Evolutionary conservation across 2,888 invertebrate genomes (phyloP).

Genomic region (Habroteleia sp.): DNA sequence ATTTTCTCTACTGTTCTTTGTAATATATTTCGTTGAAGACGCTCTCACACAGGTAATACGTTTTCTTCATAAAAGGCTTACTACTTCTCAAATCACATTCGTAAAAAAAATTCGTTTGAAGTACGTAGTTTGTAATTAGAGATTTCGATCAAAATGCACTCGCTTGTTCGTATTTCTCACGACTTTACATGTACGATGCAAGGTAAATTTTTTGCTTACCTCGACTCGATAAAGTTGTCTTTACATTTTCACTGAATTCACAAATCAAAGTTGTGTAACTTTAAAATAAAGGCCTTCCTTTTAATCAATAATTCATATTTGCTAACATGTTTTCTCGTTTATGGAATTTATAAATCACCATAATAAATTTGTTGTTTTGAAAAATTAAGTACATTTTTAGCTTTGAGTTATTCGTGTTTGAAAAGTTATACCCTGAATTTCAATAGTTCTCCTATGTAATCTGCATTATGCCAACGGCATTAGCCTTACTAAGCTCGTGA

Average conservation of each 20-base stretch:
- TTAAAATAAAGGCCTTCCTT: slow-evolving; percentile 6
- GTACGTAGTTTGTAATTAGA: slow-evolving; percentile 39
- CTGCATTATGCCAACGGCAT: slow-evolving; percentile 50
- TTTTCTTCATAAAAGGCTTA: slow-evolving; percentile 29
- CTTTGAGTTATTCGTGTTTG: slow-evolving; percentile 25
- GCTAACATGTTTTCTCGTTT: not conserved
- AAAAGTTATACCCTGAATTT: slow-evolving; percentile 32
- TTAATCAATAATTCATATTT: slow-evolving; percentile 6
- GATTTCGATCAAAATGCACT: slow-evolving; percentile 28
- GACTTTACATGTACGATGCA: slow-evolving; percentile 6
- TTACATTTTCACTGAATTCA: slow-evolving; percentile 14
- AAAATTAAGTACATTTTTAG: slow-evolving; percentile 9
- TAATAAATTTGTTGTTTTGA: not conserved
- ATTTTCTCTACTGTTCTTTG: no score
- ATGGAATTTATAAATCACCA: not conserved
- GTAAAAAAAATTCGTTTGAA: slow-evolving; percentile 46
- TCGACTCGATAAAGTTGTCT: slow-evolving; percentile 25
- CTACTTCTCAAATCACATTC: slow-evolving; percentile 36
- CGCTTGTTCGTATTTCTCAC: slow-evolving; percentile 18
- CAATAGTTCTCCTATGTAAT: slow-evolving; percentile 46
- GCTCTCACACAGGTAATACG: slow-evolving; percentile 13
- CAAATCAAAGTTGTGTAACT: slow-evolving; percentile 34
- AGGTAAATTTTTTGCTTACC: slow-evolving; percentile 9
- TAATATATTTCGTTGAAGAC: slow-evolving; percentile 26
- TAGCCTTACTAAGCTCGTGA: slow-evolving; percentile 42